A percentile compares a stretch with the other conserved stretches of the same genome.
phyloP scores from a whole-genome alignment of 2,113 vertebrate genomes.

The Ploceus nigricollis region DNA sequence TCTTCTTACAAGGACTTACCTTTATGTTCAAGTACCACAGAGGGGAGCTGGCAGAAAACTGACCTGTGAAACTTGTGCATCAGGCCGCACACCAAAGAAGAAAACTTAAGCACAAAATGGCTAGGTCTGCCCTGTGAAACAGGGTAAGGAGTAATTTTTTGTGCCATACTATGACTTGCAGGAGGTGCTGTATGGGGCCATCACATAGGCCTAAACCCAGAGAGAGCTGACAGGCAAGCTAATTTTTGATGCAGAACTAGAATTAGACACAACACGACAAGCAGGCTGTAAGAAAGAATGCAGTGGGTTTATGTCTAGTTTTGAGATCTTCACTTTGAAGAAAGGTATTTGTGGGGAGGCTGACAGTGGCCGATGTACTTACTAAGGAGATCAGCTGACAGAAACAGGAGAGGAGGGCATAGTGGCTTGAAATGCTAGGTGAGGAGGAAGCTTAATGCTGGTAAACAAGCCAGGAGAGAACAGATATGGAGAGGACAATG shows the following conservation, averaged over 20 bases:
- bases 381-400: neutral
- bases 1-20: neutral
- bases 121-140: neutral
- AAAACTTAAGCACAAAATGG: neutral
- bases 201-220: neutral
- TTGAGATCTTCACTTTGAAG: neutral
- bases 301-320: neutral
- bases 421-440: neutral
- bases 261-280: neutral
- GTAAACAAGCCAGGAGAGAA: neutral
- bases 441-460: neutral
- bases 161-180: neutral
- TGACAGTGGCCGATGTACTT: no score
- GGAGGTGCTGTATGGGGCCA: neutral
- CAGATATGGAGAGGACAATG: accelerated
- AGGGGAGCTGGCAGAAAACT: neutral
- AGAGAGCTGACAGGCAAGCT: neutral
- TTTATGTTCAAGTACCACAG: neutral
- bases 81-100: accelerated
- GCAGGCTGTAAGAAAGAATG: neutral
- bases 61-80: neutral
- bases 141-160: neutral
- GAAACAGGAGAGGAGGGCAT: accelerated
- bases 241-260: neutral
- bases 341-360: neutral